Evolutionary conservation across 30 jellyfish, hydroid and myxozoan species (phyloP).

Genomic region (Aurelia sp.): DNA sequence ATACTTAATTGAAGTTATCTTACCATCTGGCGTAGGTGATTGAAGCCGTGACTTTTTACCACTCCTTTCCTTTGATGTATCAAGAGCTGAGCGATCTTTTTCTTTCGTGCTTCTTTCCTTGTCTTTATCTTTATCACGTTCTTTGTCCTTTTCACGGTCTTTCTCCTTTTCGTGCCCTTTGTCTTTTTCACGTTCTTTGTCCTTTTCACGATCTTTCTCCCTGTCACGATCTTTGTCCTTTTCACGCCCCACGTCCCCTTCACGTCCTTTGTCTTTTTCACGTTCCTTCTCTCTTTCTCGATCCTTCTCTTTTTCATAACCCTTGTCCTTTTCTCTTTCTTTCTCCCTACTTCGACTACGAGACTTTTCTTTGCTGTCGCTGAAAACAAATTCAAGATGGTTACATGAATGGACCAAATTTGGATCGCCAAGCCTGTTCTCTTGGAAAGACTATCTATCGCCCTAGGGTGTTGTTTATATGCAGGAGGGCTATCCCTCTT

Average conservation of each 20-base stretch:
- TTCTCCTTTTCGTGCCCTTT: neutral
- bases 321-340: constrained; percentile 3
- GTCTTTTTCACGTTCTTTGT: constrained; percentile 1
- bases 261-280: constrained; percentile 6
- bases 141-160: neutral
- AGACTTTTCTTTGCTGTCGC: constrained; percentile 3
- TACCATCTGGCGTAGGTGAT: constrained; percentile 51
- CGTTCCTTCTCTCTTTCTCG: neutral
- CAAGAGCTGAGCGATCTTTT: constrained; percentile 1
- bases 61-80: constrained; percentile 10
- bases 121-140: constrained; percentile 11
- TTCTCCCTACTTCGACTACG: constrained; percentile 5
- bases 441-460: no score
- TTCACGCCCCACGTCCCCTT: neutral
- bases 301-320: neutral
- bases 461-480: no score
- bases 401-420: no score
- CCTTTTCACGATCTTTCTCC: neutral
- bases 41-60: constrained; percentile 31
- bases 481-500: no score
- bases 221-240: neutral
- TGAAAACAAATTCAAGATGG: neutral
- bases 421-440: no score
- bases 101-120: constrained; percentile 1
- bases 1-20: neutral